Conservation (phyloP, 2,797 vertebrate genomes). For the Adrianichthys oophorus region DNA sequence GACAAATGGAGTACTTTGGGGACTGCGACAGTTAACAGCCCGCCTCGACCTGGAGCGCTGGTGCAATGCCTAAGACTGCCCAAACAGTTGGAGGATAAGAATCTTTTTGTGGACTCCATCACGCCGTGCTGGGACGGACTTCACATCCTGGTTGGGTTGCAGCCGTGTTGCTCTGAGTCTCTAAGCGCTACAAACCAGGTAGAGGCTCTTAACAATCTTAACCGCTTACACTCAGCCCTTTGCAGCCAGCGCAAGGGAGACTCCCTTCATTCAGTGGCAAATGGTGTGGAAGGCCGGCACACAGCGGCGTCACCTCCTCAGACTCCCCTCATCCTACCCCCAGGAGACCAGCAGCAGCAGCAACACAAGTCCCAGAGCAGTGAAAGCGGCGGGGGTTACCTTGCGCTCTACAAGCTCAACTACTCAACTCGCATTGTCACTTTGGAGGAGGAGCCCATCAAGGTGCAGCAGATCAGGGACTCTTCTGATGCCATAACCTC, state of each 20-base stretch:
- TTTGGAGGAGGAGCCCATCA: conserved; percentile 93
- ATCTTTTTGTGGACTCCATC: conserved; percentile 94
- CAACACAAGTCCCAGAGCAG: conserved; percentile 73
- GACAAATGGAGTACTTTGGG: conserved; percentile 95
- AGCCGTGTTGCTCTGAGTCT: conserved; percentile 89
- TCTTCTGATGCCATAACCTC: conserved; percentile 95
- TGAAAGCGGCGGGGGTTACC: conserved; percentile 89
- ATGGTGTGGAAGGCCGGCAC: conserved; percentile 84
- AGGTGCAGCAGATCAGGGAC: conserved; percentile 96
- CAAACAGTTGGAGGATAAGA: conserved; percentile 95
- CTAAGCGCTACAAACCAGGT: conserved; percentile 97
- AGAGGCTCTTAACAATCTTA: conserved; percentile 98
- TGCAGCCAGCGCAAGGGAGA: conserved; percentile 92
- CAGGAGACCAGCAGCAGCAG: conserved; percentile 68
- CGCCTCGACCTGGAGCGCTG: conserved; percentile 90
- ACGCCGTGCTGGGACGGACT: conserved; percentile 97
- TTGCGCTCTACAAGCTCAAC: conserved; percentile 97
- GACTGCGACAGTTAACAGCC: conserved; percentile 38
- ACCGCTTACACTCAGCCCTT: conserved; percentile 96
- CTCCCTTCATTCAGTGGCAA: conserved; percentile 69
- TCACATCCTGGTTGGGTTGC: conserved; percentile 91
- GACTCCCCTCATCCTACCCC: conserved; percentile 82
- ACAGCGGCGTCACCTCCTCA: conserved; percentile 82
- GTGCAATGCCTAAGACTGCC: conserved; percentile 95
- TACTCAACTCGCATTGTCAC: conserved; percentile 97